phyloP scores from a whole-genome alignment of 2,797 vertebrate genomes.

The Sarcophilus harrisii region DNA sequence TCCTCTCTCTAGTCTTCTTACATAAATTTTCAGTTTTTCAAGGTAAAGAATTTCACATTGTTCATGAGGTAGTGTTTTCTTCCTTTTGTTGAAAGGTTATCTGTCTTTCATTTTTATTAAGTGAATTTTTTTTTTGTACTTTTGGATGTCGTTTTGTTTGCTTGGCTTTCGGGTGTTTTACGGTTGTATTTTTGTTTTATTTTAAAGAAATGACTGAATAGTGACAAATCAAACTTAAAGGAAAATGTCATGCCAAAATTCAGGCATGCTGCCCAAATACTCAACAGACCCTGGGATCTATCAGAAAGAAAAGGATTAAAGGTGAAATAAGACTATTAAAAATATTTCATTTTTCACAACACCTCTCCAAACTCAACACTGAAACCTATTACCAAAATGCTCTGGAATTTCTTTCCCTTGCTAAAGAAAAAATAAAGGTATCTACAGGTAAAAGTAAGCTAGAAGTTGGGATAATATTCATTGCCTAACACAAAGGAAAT shows the following conservation, averaged over 20 bases:
- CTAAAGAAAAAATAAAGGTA: not conserved
- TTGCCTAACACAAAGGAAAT: not conserved
- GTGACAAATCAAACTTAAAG: not conserved
- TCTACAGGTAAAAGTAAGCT: not conserved
- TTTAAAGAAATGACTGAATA: slow-evolving; percentile 19
- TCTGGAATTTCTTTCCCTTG: not conserved
- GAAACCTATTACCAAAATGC: not conserved
- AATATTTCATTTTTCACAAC: not conserved
- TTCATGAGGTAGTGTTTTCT: slow-evolving; percentile 18
- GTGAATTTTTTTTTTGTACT: not conserved
- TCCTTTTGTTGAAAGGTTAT: slow-evolving; percentile 4
- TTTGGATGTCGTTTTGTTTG: not conserved
- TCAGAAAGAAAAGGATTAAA: not conserved
- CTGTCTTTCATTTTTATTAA: slow-evolving; percentile 6
- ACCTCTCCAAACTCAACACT: not conserved
- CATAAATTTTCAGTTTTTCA: slow-evolving; percentile 19
- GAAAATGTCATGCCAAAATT: slow-evolving; percentile 6
- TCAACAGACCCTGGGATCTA: not conserved
- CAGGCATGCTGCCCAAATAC: not conserved
- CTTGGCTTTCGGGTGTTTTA: not conserved
- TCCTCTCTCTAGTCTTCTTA: not conserved
- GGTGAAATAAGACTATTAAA: not conserved
- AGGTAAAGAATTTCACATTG: slow-evolving; percentile 20
- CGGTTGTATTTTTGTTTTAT: not conserved
- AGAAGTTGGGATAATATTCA: not conserved